A percentile compares a stretch with the other conserved stretches of the same genome.
Conservation (phyloP, 92 coral and sea anemone genomes). For the Siderastrea siderea region DNA sequence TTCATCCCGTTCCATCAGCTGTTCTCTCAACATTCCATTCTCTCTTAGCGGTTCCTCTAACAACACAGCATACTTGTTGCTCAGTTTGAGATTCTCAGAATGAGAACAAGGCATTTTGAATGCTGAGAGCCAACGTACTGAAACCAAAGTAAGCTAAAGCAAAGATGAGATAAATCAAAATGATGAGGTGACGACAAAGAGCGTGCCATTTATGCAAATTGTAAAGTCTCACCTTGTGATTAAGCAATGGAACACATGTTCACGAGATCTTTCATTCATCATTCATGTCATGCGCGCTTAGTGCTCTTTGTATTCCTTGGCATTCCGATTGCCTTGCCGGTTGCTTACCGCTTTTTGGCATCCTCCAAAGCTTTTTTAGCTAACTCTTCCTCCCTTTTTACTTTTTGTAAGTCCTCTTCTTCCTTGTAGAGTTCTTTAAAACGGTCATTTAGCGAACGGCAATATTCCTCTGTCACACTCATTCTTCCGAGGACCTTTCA, state of each 20-base stretch:
- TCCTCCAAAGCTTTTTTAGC: no score
- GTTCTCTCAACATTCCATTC: conserved; percentile 6
- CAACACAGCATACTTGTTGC: conserved; percentile 5
- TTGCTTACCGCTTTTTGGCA: no score
- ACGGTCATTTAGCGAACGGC: no score
- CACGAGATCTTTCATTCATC: neutral
- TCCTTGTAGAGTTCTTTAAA: no score
- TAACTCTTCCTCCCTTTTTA: no score
- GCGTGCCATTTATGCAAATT: neutral
- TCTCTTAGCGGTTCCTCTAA: conserved; percentile 8
- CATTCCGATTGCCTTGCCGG: no score
- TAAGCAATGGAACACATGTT: neutral
- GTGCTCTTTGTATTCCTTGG: no score
- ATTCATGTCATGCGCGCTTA: no score
- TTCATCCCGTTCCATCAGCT: conserved; percentile 1
- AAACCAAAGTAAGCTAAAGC: neutral
- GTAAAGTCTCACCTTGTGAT: no score
- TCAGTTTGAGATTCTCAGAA: neutral
- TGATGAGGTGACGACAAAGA: neutral
- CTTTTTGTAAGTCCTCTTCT: no score
- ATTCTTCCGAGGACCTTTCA: no score
- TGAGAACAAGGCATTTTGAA: neutral
- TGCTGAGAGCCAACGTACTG: neutral
- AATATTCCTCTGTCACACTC: no score
- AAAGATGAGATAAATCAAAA: neutral